phyloP scores from a whole-genome alignment of 2,888 invertebrate species.

The Agrochola lota region DNA sequence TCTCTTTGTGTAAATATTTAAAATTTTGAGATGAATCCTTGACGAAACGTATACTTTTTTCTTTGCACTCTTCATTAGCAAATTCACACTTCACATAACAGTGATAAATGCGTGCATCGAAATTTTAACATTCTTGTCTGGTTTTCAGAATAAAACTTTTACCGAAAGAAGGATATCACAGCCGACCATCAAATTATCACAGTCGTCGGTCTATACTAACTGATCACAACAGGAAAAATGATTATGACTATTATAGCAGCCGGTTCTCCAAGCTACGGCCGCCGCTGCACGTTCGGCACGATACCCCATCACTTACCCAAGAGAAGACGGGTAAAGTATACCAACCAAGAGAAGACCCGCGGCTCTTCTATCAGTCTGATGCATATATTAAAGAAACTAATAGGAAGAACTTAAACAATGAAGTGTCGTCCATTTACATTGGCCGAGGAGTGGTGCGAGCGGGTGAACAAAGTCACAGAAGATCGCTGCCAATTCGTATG shows the following conservation, averaged over 20 bases:
- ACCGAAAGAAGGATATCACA: conserved; percentile 67
- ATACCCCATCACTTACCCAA: conserved; percentile 72
- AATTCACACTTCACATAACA: conserved; percentile 41
- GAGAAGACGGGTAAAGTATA: conserved; percentile 77
- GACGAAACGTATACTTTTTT: conserved; percentile 47
- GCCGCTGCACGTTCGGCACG: conserved; percentile 73
- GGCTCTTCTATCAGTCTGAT: conserved; percentile 86
- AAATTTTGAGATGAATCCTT: conserved; percentile 51
- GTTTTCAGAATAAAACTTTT: conserved; percentile 77
- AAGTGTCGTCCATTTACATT: conserved; percentile 80
- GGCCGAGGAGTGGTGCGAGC: conserved; percentile 80
- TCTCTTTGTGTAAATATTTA: conserved; percentile 75
- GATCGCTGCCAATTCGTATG: conserved; percentile 65
- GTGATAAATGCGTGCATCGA: conserved; percentile 38
- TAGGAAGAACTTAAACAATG: conserved; percentile 78
- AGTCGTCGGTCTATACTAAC: conserved; percentile 70
- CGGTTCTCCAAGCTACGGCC: conserved; percentile 75
- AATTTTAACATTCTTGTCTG: conserved; percentile 31
- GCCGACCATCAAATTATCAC: conserved; percentile 59
- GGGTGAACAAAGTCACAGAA: conserved; percentile 65
- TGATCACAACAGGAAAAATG: conserved; percentile 75
- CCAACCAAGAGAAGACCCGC: conserved; percentile 85
- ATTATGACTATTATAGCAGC: conserved; percentile 84
- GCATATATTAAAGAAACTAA: conserved; percentile 83
- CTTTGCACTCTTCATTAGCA: conserved; percentile 55